A percentile compares a stretch with the other conserved stretches of the same genome.
phyloP scores from a whole-genome alignment of 2,113 vertebrate species.

The Ia io region DNA sequence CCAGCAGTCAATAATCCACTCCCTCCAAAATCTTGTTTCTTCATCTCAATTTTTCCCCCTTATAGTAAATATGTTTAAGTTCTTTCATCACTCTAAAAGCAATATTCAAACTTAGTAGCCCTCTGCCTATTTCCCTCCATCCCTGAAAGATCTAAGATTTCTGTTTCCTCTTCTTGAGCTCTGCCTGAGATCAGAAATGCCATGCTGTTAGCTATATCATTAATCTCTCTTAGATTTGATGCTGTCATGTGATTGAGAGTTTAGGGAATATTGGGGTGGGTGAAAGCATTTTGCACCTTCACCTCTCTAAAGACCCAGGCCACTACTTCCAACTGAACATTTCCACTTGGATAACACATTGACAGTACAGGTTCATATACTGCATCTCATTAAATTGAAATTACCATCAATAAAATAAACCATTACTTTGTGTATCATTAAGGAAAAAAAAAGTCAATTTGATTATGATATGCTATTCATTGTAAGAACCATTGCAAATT shows the following conservation, averaged over 20 bases:
- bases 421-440: neutral
- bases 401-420: neutral
- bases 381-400: neutral
- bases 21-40: neutral
- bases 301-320: neutral
- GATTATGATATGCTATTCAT: neutral
- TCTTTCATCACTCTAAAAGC: neutral
- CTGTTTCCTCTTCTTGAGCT: neutral
- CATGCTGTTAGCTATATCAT: neutral
- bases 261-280: neutral
- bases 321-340: neutral
- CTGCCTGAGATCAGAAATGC: neutral
- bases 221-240: neutral
- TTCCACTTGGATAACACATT: neutral
- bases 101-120: neutral
- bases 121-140: neutral
- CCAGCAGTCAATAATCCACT: neutral
- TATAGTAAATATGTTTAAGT: neutral
- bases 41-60: neutral
- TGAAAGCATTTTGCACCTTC: neutral
- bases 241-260: neutral
- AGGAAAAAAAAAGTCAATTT: neutral
- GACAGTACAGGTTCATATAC: neutral
- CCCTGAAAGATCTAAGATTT: neutral
- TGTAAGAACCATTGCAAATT: neutral